phyloP scores from a whole-genome alignment of 2,888 invertebrate species.

The Macrostomum cliftonense region DNA sequence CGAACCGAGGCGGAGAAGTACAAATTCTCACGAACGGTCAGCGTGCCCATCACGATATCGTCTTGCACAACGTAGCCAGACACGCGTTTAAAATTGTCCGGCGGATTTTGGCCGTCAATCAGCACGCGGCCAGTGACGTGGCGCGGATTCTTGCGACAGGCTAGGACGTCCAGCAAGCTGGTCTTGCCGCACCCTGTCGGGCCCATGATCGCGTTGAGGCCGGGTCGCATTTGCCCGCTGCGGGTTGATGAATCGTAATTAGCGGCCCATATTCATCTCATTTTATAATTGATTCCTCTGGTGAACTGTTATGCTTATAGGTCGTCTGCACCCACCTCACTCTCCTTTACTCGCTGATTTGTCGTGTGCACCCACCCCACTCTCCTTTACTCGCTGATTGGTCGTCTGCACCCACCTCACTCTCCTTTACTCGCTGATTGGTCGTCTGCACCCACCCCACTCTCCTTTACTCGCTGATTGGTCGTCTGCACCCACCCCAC shows the following conservation, averaged over 20 bases:
- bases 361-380: too few relatives aligned
- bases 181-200: slow-evolving; percentile 34
- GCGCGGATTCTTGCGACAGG: slow-evolving; percentile 27
- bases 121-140: slow-evolving; percentile 26
- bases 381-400: too few relatives aligned
- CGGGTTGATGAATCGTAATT: neutral
- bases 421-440: too few relatives aligned
- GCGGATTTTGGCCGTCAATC: slow-evolving; percentile 28
- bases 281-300: too few relatives aligned
- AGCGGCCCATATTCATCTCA: too few relatives aligned
- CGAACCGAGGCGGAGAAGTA: slow-evolving; percentile 32
- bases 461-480: too few relatives aligned
- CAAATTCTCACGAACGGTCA: slow-evolving; percentile 33
- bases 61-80: slow-evolving; percentile 38
- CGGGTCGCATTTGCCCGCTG: slow-evolving; percentile 10
- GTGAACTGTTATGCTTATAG: too few relatives aligned
- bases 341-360: too few relatives aligned
- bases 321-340: too few relatives aligned
- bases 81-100: slow-evolving; percentile 34
- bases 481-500: too few relatives aligned
- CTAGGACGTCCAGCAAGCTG: slow-evolving; percentile 27
- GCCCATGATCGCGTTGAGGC: slow-evolving; percentile 11
- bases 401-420: too few relatives aligned
- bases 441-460: too few relatives aligned
- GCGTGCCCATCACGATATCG: slow-evolving; percentile 36